These are phyloP conservation scores for Cygnus buccinator DNA, from an alignment of 2,113 vertebrate species.

Conservation along the genomic window DNA sequence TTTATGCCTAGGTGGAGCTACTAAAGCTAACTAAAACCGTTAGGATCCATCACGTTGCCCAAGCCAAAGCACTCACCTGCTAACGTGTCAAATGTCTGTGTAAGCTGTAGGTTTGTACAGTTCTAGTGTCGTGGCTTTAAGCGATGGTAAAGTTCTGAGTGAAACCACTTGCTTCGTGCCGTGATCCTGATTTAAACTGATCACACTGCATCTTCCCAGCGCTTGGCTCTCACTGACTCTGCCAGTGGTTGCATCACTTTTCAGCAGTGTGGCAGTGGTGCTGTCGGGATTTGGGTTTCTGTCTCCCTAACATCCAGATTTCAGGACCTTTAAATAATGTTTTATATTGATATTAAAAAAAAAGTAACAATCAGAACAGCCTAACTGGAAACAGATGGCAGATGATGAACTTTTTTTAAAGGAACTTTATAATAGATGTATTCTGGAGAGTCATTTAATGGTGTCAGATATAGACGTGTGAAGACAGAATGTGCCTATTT, in stretches of 20 bases:
- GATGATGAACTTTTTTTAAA: constrained; percentile 4
- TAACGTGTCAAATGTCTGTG: not conserved
- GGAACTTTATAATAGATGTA: constrained; percentile 7
- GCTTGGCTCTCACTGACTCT: not conserved
- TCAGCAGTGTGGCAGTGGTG: not conserved
- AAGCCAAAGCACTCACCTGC: not conserved
- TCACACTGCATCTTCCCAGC: not conserved
- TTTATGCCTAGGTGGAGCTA: not conserved
- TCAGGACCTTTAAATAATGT: constrained; percentile 12
- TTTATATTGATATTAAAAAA: not conserved
- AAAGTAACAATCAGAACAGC: not conserved
- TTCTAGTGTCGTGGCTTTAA: not conserved
- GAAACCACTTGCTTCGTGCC: not conserved
- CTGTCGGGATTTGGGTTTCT: not conserved
- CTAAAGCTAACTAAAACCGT: not conserved
- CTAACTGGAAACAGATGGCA: constrained; percentile 64
- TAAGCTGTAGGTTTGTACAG: not conserved
- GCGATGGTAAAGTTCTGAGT: not conserved
- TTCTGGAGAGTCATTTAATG: not conserved
- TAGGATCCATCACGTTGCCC: not conserved
- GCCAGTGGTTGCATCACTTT: not conserved
- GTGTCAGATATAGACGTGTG: not conserved
- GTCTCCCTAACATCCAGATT: not conserved
- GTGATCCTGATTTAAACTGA: not conserved
- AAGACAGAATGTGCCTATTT: not conserved